Percentiles rank a stretch among this genome's conserved stretches.
Evolutionary conservation across 2,888 invertebrate genomes (phyloP).

Genomic region (Stenotaenia linearis): DNA sequence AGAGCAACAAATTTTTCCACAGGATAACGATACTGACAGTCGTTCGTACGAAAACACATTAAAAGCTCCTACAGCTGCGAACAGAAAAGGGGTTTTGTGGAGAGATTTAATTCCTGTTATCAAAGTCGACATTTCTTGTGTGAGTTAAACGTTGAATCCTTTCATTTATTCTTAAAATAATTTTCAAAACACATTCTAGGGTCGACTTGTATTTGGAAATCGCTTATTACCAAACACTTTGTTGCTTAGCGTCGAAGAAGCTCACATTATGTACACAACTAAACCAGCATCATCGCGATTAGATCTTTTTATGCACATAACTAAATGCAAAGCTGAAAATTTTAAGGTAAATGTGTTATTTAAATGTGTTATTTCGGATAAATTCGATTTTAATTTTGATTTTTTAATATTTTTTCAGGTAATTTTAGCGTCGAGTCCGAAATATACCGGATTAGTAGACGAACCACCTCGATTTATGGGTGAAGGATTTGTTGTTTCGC

Average conservation of each 20-base stretch:
- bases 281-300: constrained; percentile 88
- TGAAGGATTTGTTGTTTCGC: constrained; percentile 94
- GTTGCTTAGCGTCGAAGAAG: constrained; percentile 80
- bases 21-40: constrained; percentile 29
- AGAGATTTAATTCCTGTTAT: constrained; percentile 93
- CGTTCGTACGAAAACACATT: background rate
- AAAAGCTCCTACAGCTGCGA: background rate
- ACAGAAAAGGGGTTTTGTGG: constrained; percentile 55
- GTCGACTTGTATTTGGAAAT: constrained; percentile 91
- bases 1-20: constrained; percentile 63
- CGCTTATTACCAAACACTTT: constrained; percentile 87
- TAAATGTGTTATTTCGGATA: background rate
- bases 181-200: constrained; percentile 50
- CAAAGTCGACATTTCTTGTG: constrained; percentile 84
- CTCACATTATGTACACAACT: constrained; percentile 88
- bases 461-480: constrained; percentile 97
- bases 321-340: constrained; percentile 90
- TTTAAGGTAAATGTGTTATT: constrained; percentile 57
- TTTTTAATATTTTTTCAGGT: constrained; percentile 51
- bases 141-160: no score
- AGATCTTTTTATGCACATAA: constrained; percentile 92
- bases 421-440: constrained; percentile 91
- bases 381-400: background rate
- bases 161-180: no score
- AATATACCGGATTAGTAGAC: constrained; percentile 86